Conservation (phyloP, 2,888 invertebrate species). For the Drosophila robusta region DNA sequence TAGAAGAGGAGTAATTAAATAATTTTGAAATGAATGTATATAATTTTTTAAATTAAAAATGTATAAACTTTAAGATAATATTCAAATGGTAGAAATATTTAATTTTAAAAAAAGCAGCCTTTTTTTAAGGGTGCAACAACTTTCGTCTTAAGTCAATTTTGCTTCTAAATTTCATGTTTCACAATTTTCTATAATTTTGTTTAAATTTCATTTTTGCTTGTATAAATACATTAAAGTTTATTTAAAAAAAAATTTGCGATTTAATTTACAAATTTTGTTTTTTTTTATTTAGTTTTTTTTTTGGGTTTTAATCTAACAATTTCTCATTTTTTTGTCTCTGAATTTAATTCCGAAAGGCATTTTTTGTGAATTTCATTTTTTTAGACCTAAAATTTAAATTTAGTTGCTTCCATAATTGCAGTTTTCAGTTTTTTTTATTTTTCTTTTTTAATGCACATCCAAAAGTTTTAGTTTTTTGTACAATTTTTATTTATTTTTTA, state of each 20-base stretch:
- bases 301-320: conserved; percentile 57
- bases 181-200: conserved; percentile 53
- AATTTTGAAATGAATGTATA: neutral
- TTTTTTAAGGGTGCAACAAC: conserved; percentile 32
- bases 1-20: conserved; percentile 45
- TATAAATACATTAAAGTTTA: conserved; percentile 50
- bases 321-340: conserved; percentile 68
- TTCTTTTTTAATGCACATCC: conserved; percentile 49
- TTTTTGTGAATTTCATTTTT: conserved; percentile 76
- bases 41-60: conserved; percentile 8
- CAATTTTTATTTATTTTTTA: conserved; percentile 26
- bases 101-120: conserved; percentile 5
- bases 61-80: neutral
- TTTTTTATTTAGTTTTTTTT: conserved; percentile 5
- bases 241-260: conserved; percentile 48
- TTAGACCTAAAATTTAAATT: conserved; percentile 82
- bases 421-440: conserved; percentile 28
- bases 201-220: conserved; percentile 23
- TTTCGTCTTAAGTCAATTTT: conserved; percentile 63
- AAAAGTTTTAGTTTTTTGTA: conserved; percentile 43
- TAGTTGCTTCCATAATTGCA: conserved; percentile 62
- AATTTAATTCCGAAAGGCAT: conserved; percentile 84
- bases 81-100: conserved; percentile 5
- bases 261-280: conserved; percentile 57
- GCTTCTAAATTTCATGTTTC: conserved; percentile 61